Evolutionary conservation across 2,888 invertebrate species (phyloP).

Genomic region (Gerosis bhagava): DNA sequence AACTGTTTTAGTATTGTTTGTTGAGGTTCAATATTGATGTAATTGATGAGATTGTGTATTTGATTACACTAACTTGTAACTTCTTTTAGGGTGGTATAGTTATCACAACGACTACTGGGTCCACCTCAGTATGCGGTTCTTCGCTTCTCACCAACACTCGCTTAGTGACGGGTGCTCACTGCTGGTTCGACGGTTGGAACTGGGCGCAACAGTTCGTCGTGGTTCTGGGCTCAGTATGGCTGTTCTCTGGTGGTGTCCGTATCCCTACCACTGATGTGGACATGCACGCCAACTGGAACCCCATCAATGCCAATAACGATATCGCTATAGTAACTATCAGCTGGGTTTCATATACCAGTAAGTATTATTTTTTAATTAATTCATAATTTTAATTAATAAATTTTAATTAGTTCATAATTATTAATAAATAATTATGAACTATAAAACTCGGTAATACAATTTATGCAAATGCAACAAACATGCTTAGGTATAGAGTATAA

Average conservation of each 20-base stretch:
- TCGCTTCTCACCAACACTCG: conserved; percentile 49
- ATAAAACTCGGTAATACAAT: too few relatives aligned
- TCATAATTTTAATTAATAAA: too few relatives aligned
- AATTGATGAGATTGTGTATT: too few relatives aligned
- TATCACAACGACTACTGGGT: conserved; percentile 40
- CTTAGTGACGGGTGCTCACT: conserved; percentile 47
- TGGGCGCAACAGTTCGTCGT: conserved; percentile 47
- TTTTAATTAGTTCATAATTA: too few relatives aligned
- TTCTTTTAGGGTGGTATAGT: conserved; percentile 45
- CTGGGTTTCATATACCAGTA: too few relatives aligned
- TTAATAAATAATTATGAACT: too few relatives aligned
- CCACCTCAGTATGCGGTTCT: conserved; percentile 47
- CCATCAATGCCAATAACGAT: too few relatives aligned
- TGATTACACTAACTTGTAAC: too few relatives aligned
- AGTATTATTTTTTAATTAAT: too few relatives aligned
- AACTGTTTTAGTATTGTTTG: neutral
- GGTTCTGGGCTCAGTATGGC: conserved; percentile 43
- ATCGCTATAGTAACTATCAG: too few relatives aligned
- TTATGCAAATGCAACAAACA: too few relatives aligned
- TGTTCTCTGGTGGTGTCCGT: conserved; percentile 45
- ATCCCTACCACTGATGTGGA: conserved; percentile 37
- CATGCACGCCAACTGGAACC: conserved; percentile 33
- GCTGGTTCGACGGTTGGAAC: conserved; percentile 45
- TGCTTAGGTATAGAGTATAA: too few relatives aligned
- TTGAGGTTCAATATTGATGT: neutral